These are phyloP conservation scores for Poecilia picta DNA, from an alignment of 2,797 vertebrate genomes.

Conservation along the genomic window DNA sequence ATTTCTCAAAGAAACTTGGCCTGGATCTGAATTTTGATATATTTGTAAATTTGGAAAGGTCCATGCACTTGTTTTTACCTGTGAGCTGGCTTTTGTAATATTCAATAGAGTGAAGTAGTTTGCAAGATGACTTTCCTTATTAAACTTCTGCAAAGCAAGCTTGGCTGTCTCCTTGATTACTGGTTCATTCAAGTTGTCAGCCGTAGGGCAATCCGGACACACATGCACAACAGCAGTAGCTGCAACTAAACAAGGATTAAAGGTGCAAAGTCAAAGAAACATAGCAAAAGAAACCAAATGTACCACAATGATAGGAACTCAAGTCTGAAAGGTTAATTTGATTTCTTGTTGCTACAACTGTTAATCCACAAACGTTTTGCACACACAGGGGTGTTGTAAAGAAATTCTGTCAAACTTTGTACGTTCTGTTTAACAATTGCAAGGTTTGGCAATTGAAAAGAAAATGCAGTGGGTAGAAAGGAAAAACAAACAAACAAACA, in stretches of 20 bases:
- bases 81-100: constrained; percentile 70
- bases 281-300: too few species aligned
- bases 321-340: background rate
- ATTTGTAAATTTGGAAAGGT: background rate
- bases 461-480: background rate
- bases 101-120: constrained; percentile 70
- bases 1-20: background rate
- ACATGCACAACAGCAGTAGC: constrained; percentile 31
- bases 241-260: constrained; percentile 54
- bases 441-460: too few species aligned
- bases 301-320: background rate
- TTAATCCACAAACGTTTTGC: background rate
- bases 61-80: constrained; percentile 52
- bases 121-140: constrained; percentile 57
- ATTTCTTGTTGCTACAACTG: background rate
- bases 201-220: constrained; percentile 75
- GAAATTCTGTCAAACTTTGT: background rate
- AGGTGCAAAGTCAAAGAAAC: constrained; percentile 3
- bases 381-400: background rate
- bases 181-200: constrained; percentile 58
- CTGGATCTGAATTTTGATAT: background rate
- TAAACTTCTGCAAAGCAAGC: constrained; percentile 74
- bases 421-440: background rate
- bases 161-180: constrained; percentile 64
- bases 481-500: too few species aligned